A percentile compares a stretch with the other conserved stretches of the same genome.
Conservation (phyloP, 2,888 invertebrate genomes). For the Stenchaetothrips biformis region DNA sequence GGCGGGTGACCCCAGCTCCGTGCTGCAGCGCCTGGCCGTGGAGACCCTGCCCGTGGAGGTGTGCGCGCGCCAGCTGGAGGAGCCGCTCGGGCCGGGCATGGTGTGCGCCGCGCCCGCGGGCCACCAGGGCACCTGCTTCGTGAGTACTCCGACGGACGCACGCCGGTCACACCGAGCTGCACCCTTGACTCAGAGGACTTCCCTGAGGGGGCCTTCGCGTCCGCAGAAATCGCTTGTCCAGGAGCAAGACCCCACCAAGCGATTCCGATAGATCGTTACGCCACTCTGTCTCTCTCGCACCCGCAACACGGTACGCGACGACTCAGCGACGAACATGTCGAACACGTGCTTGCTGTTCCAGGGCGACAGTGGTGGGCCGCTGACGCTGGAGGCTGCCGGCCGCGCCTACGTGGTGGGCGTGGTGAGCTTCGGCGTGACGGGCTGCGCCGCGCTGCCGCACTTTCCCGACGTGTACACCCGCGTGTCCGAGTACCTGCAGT, state of each 20-base stretch:
- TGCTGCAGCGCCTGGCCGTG: conserved; percentile 44
- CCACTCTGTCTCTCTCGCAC: neutral
- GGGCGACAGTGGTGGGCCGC: conserved; percentile 41
- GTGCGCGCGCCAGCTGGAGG: conserved; percentile 43
- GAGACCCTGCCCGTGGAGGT: conserved; percentile 43
- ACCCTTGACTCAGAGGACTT: too few species aligned
- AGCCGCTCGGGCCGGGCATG: conserved; percentile 44
- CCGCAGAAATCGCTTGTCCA: too few species aligned
- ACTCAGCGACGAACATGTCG: too few species aligned
- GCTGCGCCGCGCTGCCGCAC: conserved; percentile 43
- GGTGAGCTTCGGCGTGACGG: conserved; percentile 46
- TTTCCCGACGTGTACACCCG: conserved; percentile 46
- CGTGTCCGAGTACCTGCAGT: conserved; percentile 43
- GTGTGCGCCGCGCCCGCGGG: conserved; percentile 44
- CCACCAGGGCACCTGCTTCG: conserved; percentile 46
- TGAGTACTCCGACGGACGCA: conserved; percentile 39
- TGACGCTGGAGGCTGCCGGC: conserved; percentile 41
- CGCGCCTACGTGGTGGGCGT: conserved; percentile 43
- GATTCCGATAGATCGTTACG: too few species aligned
- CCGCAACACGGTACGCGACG: too few species aligned
- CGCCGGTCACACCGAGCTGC: neutral
- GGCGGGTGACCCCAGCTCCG: conserved; percentile 43
- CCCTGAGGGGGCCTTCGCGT: too few species aligned
- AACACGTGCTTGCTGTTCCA: conserved; percentile 33
- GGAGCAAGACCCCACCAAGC: too few species aligned